Base-by-base conservation (phyloP, 1,140 invertebrate species). In the Gonatopus flavifemur region DNA sequence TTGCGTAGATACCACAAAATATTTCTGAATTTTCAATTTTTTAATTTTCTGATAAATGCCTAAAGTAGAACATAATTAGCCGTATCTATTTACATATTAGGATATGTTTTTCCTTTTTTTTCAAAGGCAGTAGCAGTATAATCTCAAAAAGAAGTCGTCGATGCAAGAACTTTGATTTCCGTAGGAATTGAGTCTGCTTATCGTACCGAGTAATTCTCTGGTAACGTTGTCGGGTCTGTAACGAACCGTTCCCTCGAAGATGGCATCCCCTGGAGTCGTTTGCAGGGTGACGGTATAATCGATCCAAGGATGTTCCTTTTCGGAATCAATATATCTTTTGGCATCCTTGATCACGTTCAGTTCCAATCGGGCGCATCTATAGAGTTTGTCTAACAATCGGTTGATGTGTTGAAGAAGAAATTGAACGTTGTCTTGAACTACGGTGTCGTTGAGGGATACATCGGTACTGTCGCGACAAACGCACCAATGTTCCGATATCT, bases 101-200 rank as follows among this genome's bases (percentile, higher is more conserved):
- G 33, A 39, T 49, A 33, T 43, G 28, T 55, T 1, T 7, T 20
- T 12, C 13, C 41, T 66, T n/a, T n/a, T n/a, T n/a, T n/a, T n/a
- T n/a, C n/a, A 67, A 9, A 49, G 44, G 60, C 89, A 91, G 66
- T 84, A 90, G 75, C 89, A 91, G 70, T 90, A 91, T 42, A 90
- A 80, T 65, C 91, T 88, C 20, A 92, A 76, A 57, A 83, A 80
- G 57, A 85, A 87, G 60, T 91, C 83, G 41, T 85, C 80, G 19
- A 93, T 81, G 65, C 91, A 94, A 53, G 78, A 78, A 71, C 89
- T 91, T 69, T 92, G 88, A 46, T 83, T 83, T 4, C 87, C 88
- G 57, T 92, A 93, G n/a, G 87, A 65, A 70, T 93, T 93, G n/a
- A 91, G 79, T 19, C 90, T 80, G 62, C 89, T 91, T 18, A 92